A percentile compares a stretch with the other conserved stretches of the same genome.
These are phyloP conservation scores for Synergus japonicus DNA, from an alignment of 2,888 invertebrate species.

Conservation along the genomic window DNA sequence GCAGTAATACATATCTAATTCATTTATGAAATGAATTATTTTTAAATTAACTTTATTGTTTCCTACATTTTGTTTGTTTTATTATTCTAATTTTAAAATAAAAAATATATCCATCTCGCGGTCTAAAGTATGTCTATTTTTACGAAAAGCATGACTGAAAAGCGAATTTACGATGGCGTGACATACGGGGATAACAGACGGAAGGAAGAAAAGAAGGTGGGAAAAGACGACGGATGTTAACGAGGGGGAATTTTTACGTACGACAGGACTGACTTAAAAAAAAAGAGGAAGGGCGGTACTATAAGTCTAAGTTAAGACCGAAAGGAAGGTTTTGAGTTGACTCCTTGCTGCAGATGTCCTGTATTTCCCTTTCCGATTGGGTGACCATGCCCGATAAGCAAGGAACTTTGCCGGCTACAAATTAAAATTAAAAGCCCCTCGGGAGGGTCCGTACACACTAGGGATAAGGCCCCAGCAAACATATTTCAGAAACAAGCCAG, in stretches of 20 bases:
- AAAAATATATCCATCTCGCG: neutral
- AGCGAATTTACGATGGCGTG: slow-evolving; percentile 69
- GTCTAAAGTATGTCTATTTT: neutral
- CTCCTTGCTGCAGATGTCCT: slow-evolving; percentile 2
- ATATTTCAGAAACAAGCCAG: neutral
- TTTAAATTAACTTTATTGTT: neutral
- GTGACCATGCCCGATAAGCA: slow-evolving; percentile 6
- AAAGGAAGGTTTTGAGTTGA: slow-evolving; percentile 40
- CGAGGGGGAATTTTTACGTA: slow-evolving; percentile 52
- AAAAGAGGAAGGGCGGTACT: slow-evolving; percentile 45
- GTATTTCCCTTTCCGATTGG: neutral
- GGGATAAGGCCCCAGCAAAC: slow-evolving; percentile 4
- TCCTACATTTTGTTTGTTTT: neutral
- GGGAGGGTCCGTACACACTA: neutral
- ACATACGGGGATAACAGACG: slow-evolving; percentile 52
- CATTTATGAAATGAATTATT: neutral
- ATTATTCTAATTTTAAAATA: neutral
- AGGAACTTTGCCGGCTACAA: slow-evolving; percentile 2
- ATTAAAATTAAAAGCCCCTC: slow-evolving; percentile 9
- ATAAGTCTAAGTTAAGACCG: slow-evolving; percentile 29
- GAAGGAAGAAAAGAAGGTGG: slow-evolving; percentile 62
- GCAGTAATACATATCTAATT: neutral
- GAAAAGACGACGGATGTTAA: slow-evolving; percentile 50
- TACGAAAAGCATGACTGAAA: slow-evolving; percentile 42
- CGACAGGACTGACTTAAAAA: slow-evolving; percentile 56